These are phyloP conservation scores for Cyaniris semiargus DNA, from an alignment of 2,888 invertebrate genomes.

Conservation along the genomic window DNA sequence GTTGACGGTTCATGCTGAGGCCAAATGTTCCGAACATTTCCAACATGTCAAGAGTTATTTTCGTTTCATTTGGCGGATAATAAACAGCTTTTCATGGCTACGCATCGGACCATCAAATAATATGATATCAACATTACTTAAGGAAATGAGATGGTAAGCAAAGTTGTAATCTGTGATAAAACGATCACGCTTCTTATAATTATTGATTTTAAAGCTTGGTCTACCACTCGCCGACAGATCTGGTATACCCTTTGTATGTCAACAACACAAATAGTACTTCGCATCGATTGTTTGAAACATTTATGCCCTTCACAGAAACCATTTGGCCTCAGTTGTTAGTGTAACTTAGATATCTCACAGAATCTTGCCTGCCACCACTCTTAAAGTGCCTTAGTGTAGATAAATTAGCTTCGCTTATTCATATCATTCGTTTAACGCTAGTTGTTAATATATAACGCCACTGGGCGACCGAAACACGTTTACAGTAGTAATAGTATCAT, in stretches of 20 bases:
- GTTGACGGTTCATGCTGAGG: neutral
- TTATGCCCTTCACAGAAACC: neutral
- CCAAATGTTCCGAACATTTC: neutral
- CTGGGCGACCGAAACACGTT: neutral
- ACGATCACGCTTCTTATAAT: neutral
- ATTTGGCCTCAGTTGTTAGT: conserved; percentile 13
- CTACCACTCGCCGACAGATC: neutral
- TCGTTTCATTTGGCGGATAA: neutral
- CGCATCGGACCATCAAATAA: neutral
- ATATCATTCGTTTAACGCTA: conserved; percentile 15
- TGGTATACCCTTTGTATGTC: neutral
- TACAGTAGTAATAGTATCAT: conserved; percentile 6
- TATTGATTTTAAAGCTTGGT: neutral
- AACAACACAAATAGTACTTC: too few species aligned
- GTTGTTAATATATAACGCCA: neutral
- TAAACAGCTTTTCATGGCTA: neutral
- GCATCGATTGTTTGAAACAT: too few species aligned
- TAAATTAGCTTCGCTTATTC: conserved; percentile 28
- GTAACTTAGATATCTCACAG: conserved; percentile 16
- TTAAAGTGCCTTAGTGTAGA: conserved; percentile 33
- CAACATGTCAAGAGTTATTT: neutral
- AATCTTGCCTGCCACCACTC: conserved; percentile 33
- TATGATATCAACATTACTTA: neutral
- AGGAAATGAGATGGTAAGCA: neutral
- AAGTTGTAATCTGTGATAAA: conserved; percentile 8